Evolutionary conservation across 2,888 invertebrate genomes (phyloP).

Genomic region (Synanthedon andrenaeformis): DNA sequence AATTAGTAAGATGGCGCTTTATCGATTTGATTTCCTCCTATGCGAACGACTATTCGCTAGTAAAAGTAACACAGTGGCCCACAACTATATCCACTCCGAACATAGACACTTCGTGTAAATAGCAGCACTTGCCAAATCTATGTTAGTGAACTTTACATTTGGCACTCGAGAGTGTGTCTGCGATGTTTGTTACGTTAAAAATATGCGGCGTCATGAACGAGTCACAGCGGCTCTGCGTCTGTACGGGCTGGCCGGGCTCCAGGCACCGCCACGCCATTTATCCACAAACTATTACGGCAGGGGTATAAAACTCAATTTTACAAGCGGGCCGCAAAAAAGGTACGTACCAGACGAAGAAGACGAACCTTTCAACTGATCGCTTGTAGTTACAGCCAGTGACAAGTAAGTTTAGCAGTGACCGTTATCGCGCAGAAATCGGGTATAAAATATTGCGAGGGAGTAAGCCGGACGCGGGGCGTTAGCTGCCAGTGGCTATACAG

Average conservation of each 20-base stretch:
- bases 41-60: conserved; percentile 9
- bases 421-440: no score
- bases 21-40: conserved; percentile 9
- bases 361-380: no score
- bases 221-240: conserved; percentile 47
- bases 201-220: conserved; percentile 66
- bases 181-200: conserved; percentile 64
- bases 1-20: not conserved
- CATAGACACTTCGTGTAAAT: conserved; percentile 52
- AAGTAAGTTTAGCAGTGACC: no score
- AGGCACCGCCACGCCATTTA: conserved; percentile 21
- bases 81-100: conserved; percentile 23
- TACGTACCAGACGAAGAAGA: no score
- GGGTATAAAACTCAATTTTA: no score
- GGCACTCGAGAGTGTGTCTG: conserved; percentile 58
- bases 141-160: conserved; percentile 68
- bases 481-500: no score
- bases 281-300: conserved; percentile 1
- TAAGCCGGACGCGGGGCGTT: no score
- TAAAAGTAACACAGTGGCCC: conserved; percentile 8
- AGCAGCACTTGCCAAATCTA: conserved; percentile 61
- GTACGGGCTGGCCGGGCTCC: conserved; percentile 51
- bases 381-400: no score
- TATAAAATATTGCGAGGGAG: no score
- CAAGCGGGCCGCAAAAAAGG: no score